A percentile compares a stretch with the other conserved stretches of the same genome.
Evolutionary conservation across 2,797 vertebrate species (phyloP).

Genomic region (Argya squamiceps): DNA sequence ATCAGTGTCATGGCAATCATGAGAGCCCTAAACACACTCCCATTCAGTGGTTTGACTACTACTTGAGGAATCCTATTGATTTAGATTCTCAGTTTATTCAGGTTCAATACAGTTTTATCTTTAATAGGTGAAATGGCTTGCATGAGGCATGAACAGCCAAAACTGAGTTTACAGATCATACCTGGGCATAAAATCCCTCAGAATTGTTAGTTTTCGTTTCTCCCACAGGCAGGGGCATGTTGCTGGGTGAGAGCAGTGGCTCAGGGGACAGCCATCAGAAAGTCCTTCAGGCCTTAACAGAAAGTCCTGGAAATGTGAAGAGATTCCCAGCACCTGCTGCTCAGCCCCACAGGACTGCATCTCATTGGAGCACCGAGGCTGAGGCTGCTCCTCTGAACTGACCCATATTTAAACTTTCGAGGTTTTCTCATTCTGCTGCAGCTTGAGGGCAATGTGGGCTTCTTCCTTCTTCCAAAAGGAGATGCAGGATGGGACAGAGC

Average conservation of each 20-base stretch:
- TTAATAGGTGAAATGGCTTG: background rate
- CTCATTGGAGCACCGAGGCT: background rate
- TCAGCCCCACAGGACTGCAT: accelerated
- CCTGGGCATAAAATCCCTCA: background rate
- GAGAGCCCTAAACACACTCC: background rate
- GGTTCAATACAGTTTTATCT: background rate
- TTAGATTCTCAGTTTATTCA: background rate
- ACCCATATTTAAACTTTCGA: background rate
- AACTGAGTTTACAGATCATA: background rate
- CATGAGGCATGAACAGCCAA: background rate
- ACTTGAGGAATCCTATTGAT: background rate
- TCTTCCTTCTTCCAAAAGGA: background rate
- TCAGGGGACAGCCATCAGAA: background rate
- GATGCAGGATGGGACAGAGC: background rate
- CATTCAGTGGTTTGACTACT: background rate
- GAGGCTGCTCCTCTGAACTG: background rate
- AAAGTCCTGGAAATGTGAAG: background rate
- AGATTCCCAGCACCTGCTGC: background rate
- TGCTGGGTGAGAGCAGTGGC: background rate
- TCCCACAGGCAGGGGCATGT: background rate
- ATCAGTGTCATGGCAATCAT: background rate
- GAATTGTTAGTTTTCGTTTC: background rate
- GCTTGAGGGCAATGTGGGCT: background rate
- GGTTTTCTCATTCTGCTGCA: background rate
- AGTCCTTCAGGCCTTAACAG: background rate